A percentile compares a stretch with the other conserved stretches of the same genome.
Conservation (phyloP, 2,888 invertebrate genomes). For the Tiliacea citrago region DNA sequence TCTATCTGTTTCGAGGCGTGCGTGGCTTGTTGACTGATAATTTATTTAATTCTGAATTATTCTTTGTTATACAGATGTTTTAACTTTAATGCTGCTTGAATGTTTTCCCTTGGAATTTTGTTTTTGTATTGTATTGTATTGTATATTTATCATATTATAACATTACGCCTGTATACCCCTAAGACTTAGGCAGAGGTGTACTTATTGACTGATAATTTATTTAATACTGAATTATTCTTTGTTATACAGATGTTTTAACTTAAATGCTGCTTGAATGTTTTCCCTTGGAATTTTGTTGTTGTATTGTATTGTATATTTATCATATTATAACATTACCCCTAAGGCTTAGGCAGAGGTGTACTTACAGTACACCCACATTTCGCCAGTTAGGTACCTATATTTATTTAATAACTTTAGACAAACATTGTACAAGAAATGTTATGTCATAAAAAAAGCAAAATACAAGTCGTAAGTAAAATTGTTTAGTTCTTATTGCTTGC, state of each 20-base stretch:
- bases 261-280: background rate
- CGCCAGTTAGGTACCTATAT: background rate
- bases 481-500: background rate
- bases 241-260: constrained; percentile 14
- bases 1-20: constrained; percentile 59
- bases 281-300: background rate
- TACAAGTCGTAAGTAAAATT: background rate
- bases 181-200: background rate
- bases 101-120: background rate
- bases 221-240: constrained; percentile 2
- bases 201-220: constrained; percentile 54
- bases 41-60: background rate
- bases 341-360: background rate
- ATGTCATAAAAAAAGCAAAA: background rate
- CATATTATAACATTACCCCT: background rate
- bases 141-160: background rate
- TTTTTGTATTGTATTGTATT: constrained; percentile 5
- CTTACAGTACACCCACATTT: background rate
- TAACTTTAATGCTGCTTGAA: background rate
- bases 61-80: constrained; percentile 8
- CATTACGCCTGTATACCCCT: background rate
- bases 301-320: background rate
- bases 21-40: constrained; percentile 68
- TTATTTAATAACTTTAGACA: background rate
- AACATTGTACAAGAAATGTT: background rate